phyloP scores from a whole-genome alignment of 2,888 invertebrate species.

The Anthophora plumipes region DNA sequence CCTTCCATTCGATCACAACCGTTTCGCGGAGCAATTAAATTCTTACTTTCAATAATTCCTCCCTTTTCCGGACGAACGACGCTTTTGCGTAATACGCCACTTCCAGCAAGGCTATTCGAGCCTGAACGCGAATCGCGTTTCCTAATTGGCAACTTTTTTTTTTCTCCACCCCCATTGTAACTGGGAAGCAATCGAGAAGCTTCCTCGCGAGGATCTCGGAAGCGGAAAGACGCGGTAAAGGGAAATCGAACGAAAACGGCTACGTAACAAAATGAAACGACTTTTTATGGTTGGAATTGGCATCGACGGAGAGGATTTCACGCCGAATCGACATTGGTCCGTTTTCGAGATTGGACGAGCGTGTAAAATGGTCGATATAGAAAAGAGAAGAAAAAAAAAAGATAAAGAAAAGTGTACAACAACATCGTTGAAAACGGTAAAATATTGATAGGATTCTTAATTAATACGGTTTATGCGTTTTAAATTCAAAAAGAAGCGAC shows the following conservation, averaged over 20 bases:
- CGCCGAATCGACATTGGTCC: conserved; percentile 10
- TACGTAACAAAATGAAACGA: conserved; percentile 17
- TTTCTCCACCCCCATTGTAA: conserved; percentile 67
- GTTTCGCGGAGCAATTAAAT: conserved; percentile 36
- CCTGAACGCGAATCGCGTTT: conserved; percentile 56
- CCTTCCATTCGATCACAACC: not conserved
- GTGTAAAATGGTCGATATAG: not conserved
- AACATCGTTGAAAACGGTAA: no score
- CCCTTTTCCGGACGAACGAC: conserved; percentile 10
- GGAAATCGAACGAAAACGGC: conserved; percentile 23
- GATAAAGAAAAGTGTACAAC: no score
- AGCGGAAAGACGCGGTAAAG: conserved; percentile 2
- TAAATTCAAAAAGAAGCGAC: no score
- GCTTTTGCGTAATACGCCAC: conserved; percentile 30
- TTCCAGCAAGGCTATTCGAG: conserved; percentile 24
- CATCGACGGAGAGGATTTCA: conserved; percentile 9
- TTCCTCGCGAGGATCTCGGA: conserved; percentile 43
- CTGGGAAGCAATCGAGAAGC: conserved; percentile 65
- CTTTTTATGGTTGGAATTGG: conserved; percentile 28
- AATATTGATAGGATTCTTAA: no score
- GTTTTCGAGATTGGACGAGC: conserved; percentile 12
- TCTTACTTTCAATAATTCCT: conserved; percentile 27
- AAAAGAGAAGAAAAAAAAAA: not conserved
- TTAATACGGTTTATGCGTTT: no score
- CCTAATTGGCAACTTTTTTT: conserved; percentile 72